Evolutionary conservation across 1,140 invertebrate genomes (phyloP), one percentile per base, ranked within the genome.

Genomic region (Maniola jurtina): DNA sequence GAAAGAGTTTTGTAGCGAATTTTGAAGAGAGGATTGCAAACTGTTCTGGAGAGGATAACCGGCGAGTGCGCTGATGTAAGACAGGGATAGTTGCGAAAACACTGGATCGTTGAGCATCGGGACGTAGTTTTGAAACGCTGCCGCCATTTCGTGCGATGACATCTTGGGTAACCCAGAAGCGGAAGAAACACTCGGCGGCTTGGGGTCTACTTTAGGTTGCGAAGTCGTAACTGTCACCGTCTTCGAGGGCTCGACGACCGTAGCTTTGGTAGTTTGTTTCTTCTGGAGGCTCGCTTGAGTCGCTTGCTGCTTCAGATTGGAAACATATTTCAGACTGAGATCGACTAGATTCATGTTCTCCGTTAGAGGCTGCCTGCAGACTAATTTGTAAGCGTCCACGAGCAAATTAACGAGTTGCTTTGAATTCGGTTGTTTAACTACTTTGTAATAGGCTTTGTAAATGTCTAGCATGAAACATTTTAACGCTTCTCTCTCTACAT

Each of bases 401-500:
- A 95, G 72, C 50, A 95, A 82, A 13, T 90, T 90, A n/a, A 90
- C 87, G 52, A 94, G 93, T 54, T 91, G 89, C 72, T 94, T 94
- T 2, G 89, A 86, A 33, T 93, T 90, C 7, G 92, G 85, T 72
- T 93, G 91, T 77, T 94, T 95, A 68, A 94, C 92, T 0, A 92
- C 91, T 76, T 90, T 91, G 64, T 92, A 91, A 75, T 94, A 94
- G n/a, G 92, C 91, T 71, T 91, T 90, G 68, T 93, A 94, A 36
- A 94, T 92, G 68, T 95, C 94, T 13, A 94, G 74, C 75, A 95
- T 88, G 0, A 94, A 76, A 71, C 85, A 87, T 55, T 90, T 90
- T 7, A 92, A 64, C 8, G 86, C 86, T 73, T 90, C 80, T 40
- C 80, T 78, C 71, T 91, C 90, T 5, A 89, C 77, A 6, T 87